Evolutionary conservation across 2,888 invertebrate genomes (phyloP).

Genomic region (Caenorhabditis panamensis): DNA sequence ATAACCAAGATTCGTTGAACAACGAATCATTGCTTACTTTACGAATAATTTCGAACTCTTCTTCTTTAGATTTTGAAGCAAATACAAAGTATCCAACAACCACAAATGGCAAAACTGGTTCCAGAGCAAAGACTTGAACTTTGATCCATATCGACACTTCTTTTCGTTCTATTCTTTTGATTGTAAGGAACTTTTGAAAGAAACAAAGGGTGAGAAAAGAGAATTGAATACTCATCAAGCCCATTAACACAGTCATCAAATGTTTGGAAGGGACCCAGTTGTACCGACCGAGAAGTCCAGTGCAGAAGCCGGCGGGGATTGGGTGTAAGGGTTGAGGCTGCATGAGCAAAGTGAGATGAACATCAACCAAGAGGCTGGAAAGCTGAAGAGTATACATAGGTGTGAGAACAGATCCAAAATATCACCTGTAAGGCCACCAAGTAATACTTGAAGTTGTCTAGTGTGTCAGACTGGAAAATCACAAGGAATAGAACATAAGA

Average conservation of each 20-base stretch:
- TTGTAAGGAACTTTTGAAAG: background rate
- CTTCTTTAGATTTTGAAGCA: background rate
- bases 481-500: background rate
- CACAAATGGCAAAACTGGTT: background rate
- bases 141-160: background rate
- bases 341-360: constrained; percentile 6
- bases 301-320: constrained; percentile 7
- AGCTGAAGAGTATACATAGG: background rate
- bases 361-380: background rate
- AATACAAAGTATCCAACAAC: too few species aligned
- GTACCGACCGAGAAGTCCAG: background rate
- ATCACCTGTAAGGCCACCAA: background rate
- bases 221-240: background rate
- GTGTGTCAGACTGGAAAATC: background rate
- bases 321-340: constrained; percentile 13
- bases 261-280: background rate
- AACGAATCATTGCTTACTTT: too few species aligned
- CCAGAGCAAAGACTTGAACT: background rate
- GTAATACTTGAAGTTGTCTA: constrained; percentile 9
- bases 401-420: background rate
- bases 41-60: background rate
- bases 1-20: too few species aligned
- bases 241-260: background rate
- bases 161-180: too few species aligned
- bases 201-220: background rate